Base-by-base conservation (phyloP, 2,113 vertebrate genomes). In the Gadus chalcogrammus region DNA sequence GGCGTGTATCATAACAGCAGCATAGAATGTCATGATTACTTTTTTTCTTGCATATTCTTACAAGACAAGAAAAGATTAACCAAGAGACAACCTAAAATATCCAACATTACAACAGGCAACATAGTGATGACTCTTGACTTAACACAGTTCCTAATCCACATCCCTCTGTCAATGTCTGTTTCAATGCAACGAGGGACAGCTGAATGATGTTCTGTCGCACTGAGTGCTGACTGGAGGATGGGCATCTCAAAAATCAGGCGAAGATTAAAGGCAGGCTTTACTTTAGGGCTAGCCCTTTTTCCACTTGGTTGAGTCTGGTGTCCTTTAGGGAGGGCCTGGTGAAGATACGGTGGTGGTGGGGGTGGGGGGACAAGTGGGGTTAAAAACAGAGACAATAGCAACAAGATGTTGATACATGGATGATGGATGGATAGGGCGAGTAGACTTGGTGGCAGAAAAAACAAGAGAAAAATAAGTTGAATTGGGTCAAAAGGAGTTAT, bases 161-260 rank as follows among this genome's bases (percentile, higher is more conserved):
- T 92, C 92, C 94, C 94, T 95, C 94, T 94, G 93, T 95, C 94
- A 94, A 88, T 94, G 95, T 94, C 93, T 93, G 91, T 93, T 96
- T 95, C 96, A 97, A 96, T 97, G 94, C 97, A 96, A 95, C 91
- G 90, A 94, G 93, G 92, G 91, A 93, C 82, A 87, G 88, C 89
- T 90, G 93, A 88, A 90, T 92, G 90, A 92, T 93, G 4, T 35
- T 4, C 31, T 79, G 93, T 93, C 92, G 91, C 91, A 90, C 78
- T 74, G 91, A 92, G 42, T 90, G 85, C 89, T 86, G 90, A 87
- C 91, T 88, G 88, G 84, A 90, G 93, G 92, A 92, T 92, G 88
- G 80, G 79, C 79, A 83, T 75, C 85, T 85, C 80, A 91, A 93
- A 93, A 94, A 95, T 94, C 93, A 91, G 90, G 78, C 68, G 79